Base-by-base conservation (phyloP, 2,888 invertebrate species). In the Lepidochrysops patricia region DNA sequence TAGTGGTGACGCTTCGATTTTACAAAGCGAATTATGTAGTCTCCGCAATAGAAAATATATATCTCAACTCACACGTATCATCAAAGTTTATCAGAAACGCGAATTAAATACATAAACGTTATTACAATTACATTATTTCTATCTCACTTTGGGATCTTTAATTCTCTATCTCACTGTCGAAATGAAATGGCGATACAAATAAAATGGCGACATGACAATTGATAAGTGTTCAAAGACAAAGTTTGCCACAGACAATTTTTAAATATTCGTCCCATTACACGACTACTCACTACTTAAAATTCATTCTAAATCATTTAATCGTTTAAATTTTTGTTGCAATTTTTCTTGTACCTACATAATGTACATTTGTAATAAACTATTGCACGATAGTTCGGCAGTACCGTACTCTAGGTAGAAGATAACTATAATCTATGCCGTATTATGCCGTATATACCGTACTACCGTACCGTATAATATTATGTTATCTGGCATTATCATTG, bases 181-280 rank as follows among this genome's bases (percentile, higher is more conserved):
- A 88, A 89, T 74, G 90, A 90, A 90, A 90, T 89, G 90, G 90
- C 89, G 85, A 89, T 89, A 90, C 76, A 77, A 83, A 75, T 76
- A 87, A 88, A 81, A 90, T 89, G 90, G 89, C 87, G 76, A 73
- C 65, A 37, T 35, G 48, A 43, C 37, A 26, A 50, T 29, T 29
- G 29, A 29, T 7, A n/a, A 26, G 50, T 5, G 7, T 3, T n/a
- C 50, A 29, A 19, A 43, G 43, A 43, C 43, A 19, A 43, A 2
- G 15, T 9, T 2, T 43, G 43, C 19, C 43, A 43, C 9, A 43
- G 19, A 43, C 15, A 19, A 43, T 43, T 43, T 19, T 9, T 19
- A 43, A 43, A 43, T 19, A 9, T 54, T 32, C 32, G 54, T 54
- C 32, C 54, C 54, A 19, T 4, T 12, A 3, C 19, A 54, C 54